A percentile compares a stretch with the other conserved stretches of the same genome.
Evolutionary conservation across 2,888 invertebrate species (phyloP).

Genomic region (Hofmannophila pseudospretella): DNA sequence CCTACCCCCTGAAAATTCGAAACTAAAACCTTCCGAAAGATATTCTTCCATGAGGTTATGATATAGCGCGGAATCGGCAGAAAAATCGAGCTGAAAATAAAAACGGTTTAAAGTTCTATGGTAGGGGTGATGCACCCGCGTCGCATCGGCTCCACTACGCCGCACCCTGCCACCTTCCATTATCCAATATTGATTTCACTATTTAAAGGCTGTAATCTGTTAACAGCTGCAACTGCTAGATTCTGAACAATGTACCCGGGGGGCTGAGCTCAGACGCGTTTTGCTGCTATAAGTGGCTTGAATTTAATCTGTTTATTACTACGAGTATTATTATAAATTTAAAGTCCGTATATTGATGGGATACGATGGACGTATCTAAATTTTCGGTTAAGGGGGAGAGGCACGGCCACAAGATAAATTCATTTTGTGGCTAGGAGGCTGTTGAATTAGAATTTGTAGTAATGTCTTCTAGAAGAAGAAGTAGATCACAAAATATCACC

Average conservation of each 20-base stretch:
- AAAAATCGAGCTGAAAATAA: neutral
- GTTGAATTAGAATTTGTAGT: too few species aligned
- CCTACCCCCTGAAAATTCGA: conserved; percentile 5
- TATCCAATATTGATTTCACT: conserved; percentile 73
- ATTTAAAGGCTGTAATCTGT: conserved; percentile 66
- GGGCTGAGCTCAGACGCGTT: too few species aligned
- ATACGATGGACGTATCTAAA: too few species aligned
- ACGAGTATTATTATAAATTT: too few species aligned
- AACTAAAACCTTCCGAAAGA: conserved; percentile 1
- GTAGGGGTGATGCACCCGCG: conserved; percentile 44
- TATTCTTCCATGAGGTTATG: conserved; percentile 4
- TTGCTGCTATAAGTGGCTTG: too few species aligned
- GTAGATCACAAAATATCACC: too few species aligned
- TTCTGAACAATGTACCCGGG: conserved; percentile 26
- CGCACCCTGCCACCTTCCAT: conserved; percentile 55
- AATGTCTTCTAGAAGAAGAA: too few species aligned
- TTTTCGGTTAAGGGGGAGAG: too few species aligned
- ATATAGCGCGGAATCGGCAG: neutral
- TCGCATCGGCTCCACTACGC: conserved; percentile 17
- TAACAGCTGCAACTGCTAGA: conserved; percentile 43
- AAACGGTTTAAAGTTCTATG: conserved; percentile 20
- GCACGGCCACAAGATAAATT: too few species aligned
- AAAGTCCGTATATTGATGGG: too few species aligned
- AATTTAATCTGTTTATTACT: too few species aligned
- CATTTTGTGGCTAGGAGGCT: too few species aligned